Evolutionary conservation across 2,888 invertebrate genomes (phyloP), one percentile per base, ranked within the genome.

Genomic region (Cancer borealis): DNA sequence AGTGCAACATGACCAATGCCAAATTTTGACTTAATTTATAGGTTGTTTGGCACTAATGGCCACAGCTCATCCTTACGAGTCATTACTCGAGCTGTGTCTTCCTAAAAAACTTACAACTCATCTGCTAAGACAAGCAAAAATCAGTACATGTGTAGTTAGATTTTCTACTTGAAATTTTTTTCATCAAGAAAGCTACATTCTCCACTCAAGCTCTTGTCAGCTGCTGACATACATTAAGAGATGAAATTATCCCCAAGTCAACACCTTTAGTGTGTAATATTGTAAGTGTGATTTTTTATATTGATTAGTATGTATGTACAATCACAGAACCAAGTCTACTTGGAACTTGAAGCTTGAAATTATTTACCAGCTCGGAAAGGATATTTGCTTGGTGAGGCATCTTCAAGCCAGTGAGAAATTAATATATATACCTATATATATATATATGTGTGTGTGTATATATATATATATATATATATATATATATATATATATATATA

Each of bases 201-300:
- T 92, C 94, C 84, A 91, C 26, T 73, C 26, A 60, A 93, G 66
- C 84, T 66, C 88, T 47, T 91, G 90, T 92, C 89, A 94, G 92
- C 92, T 47, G 54, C 49, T 93, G 93, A 49, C 93, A 84, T 93
- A 84, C 39, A 54, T 91, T 47, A 90, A 79, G 88, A 91, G 87
- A 46, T 91, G 84, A 93, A 91, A 93, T 91, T 84, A 93, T 87
- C 46, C 89, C 89, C 91, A 91, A 91, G 91, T 93, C 90, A 93
- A 91, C 92, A 92, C 90, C 92, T 92, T 92, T 79, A 73, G 92
- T 94, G 94, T 92, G 90, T 94, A 92, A 87, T 94, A 92, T 66
- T 93, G 91, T 92, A 73, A 73, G 94, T 92, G 94, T 94, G 94
- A 92, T 94, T 94, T 94, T 94, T 94, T 94, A 94, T 92, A 94